Conservation (phyloP, 2,888 invertebrate species). For the Crioceris asparagi region DNA sequence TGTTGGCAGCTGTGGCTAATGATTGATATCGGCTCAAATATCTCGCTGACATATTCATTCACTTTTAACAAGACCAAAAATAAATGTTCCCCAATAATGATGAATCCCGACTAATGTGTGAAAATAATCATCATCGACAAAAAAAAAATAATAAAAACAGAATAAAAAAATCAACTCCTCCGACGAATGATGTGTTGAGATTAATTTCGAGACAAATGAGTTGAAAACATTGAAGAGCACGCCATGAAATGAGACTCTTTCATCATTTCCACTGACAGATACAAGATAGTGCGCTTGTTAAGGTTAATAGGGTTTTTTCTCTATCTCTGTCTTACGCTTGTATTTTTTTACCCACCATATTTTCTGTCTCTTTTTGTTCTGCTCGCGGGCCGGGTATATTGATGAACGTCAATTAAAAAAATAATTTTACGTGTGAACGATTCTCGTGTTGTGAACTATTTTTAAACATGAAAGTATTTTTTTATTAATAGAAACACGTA, state of each 20-base stretch:
- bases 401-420: constrained; percentile 11
- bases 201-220: constrained; percentile 35
- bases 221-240: constrained; percentile 30
- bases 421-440: no score
- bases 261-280: constrained; percentile 29
- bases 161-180: constrained; percentile 6
- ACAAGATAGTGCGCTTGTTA: constrained; percentile 29
- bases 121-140: constrained; percentile 9
- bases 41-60: no score
- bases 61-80: constrained; percentile 6
- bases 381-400: background rate
- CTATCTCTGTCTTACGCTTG: constrained; percentile 7
- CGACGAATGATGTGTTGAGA: constrained; percentile 21
- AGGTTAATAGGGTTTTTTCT: constrained; percentile 25
- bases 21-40: no score
- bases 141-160: constrained; percentile 10
- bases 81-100: constrained; percentile 8
- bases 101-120: constrained; percentile 12
- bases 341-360: constrained; percentile 13
- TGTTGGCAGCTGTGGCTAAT: no score
- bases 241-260: constrained; percentile 33
- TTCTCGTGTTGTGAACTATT: no score
- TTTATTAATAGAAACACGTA: no score
- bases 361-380: no score
- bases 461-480: no score